Base-by-base conservation (phyloP, 2,888 invertebrate species). In the Apeira syringaria region DNA sequence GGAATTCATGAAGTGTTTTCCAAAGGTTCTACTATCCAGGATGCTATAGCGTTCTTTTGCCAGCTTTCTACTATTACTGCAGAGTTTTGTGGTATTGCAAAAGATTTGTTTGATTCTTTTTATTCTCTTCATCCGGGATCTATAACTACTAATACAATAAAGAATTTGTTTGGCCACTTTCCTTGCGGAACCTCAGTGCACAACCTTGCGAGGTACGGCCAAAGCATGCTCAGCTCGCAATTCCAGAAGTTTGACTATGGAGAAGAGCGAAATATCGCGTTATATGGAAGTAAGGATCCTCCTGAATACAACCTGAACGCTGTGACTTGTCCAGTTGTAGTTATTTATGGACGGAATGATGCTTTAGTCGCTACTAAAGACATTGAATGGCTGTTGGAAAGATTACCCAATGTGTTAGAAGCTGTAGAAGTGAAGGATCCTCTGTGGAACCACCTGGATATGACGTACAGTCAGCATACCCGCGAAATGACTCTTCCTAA, bases 331-430 rank as follows among this genome's bases (percentile, higher is more conserved):
- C 84, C 85, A 2, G 57, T 71, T 1, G 55, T 84, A 2, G 48
- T 69, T 1, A 50, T 86, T 11, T 80, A 79, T 32, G 85, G 85
- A 0, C 56, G 49, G 7, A 79, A 78, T 33, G 83, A 93, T 90
- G 59, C 94, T 91, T 67, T 92, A 85, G 91, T 82, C 91, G 58
- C 92, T 91, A 72, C 80, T 1, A 74, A 80, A 62, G 93, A 94
- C 37, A 90, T 93, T 1, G 61, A 86, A 25, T 89, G 90, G 61
- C 60, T 93, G 46, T 68, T 89, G 12, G 61, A 65, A 0, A 72
- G 85, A 36, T 68, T 95, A n/a, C 92, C 92, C 0, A 91, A 92
- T 55, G 86, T 92, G 1, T 54, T 91, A 18, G 91, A 91, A 40
- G 85, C 82, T 38, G 82, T 90, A 53, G 71, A 88, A 47, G 92